A percentile compares a stretch with the other conserved stretches of the same genome.
These are phyloP conservation scores for Lagopus muta DNA, from an alignment of 2,113 vertebrate species.

Conservation along the genomic window DNA sequence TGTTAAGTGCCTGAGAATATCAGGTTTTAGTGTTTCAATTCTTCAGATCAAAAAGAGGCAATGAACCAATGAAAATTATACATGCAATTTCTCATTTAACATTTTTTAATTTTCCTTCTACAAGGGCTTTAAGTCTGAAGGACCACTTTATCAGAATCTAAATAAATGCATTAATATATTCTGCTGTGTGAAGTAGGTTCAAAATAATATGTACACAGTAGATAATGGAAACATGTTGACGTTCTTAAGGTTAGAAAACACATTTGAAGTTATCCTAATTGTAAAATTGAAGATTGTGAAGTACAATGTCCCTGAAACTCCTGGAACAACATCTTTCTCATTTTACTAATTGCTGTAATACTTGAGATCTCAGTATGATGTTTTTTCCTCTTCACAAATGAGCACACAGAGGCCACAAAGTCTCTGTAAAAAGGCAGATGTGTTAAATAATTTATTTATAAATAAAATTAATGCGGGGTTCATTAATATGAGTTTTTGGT, in stretches of 20 bases:
- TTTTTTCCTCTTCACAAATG: conserved; percentile 64
- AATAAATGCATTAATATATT: conserved; percentile 78
- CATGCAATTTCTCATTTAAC: conserved; percentile 4
- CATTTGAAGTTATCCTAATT: conserved; percentile 77
- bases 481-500: not conserved
- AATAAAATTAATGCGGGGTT: not conserved
- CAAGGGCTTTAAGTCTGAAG: conserved; percentile 74
- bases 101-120: conserved; percentile 64
- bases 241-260: conserved; percentile 80
- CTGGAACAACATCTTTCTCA: conserved; percentile 67
- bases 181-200: conserved; percentile 74
- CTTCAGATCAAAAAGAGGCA: not conserved
- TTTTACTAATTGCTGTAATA: conserved; percentile 78
- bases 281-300: conserved; percentile 80
- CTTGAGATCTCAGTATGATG: conserved; percentile 78
- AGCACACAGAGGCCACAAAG: conserved; percentile 68
- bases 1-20: not conserved
- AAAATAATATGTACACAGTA: conserved; percentile 76
- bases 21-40: not conserved
- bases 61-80: conserved; percentile 34
- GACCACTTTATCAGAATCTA: conserved; percentile 72
- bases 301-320: conserved; percentile 80
- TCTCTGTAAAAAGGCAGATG: conserved; percentile 74
- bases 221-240: conserved; percentile 82
- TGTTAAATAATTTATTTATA: conserved; percentile 72